Percentiles rank a stretch among this genome's conserved stretches.
phyloP scores from a whole-genome alignment of 2,888 invertebrate genomes.

The Apodemia mormo region DNA sequence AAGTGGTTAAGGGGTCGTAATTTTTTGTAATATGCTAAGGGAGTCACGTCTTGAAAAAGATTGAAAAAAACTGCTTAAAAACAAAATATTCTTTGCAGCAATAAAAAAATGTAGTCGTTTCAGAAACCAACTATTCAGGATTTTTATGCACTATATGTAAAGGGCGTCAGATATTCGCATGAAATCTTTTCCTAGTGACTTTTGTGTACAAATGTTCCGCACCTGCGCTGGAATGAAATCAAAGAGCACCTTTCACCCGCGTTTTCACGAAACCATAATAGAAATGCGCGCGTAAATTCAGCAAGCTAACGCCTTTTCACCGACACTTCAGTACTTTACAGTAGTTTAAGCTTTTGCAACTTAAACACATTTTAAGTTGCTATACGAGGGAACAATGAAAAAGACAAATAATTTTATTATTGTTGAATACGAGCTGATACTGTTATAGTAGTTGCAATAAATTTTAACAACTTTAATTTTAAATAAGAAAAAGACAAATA shows the following conservation, averaged over 20 bases:
- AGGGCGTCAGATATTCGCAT: not conserved
- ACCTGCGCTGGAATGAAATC: slow-evolving; percentile 5
- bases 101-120: not conserved
- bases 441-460: no score
- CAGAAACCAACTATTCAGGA: not conserved
- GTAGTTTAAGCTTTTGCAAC: no score
- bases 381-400: not conserved
- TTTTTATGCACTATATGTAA: not conserved
- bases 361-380: not conserved
- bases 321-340: not conserved
- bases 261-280: not conserved
- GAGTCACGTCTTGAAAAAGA: no score
- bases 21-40: no score
- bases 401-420: not conserved
- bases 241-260: not conserved
- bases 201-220: slow-evolving; percentile 3
- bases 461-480: not conserved
- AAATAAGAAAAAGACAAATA: not conserved
- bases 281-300: not conserved
- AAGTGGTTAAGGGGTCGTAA: no score
- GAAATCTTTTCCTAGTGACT: slow-evolving; percentile 7
- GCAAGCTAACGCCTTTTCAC: not conserved
- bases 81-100: not conserved
- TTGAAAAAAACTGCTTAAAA: not conserved
- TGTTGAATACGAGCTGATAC: not conserved